Evolutionary conservation across 37 sponge, comb jelly and placozoan genomes (phyloP), one percentile per base, ranked within the genome.

Genomic region (Theonella swinhoei): DNA sequence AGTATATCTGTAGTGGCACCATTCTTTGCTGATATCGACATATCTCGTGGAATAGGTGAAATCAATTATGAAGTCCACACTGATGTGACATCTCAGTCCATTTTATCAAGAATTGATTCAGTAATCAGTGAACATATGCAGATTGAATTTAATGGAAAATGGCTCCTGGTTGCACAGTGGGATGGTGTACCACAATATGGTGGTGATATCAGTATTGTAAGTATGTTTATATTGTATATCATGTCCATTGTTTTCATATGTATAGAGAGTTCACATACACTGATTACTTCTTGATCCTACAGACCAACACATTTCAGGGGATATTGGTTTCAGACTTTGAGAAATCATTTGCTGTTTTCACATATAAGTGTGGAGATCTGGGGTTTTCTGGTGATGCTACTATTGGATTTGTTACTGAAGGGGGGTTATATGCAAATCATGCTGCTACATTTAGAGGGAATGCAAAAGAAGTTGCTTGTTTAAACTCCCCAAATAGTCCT

Each of bases 261-360:
- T n/a, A n/a, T n/a, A n/a, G n/a, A n/a, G n/a, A n/a, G n/a, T n/a
- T n/a, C n/a, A n/a, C n/a, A n/a, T n/a, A n/a, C n/a, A n/a, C n/a
- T n/a, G n/a, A n/a, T n/a, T n/a, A n/a, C n/a, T n/a, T n/a, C n/a
- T n/a, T n/a, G n/a, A n/a, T n/a, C n/a, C 31, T 72, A 9, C 41
- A 72, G 73, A 72, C 36, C 4, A 72, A 72, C 36, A 35, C 73
- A 17, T 72, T 72, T 72, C 73, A 72, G 31, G 73, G 31, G 37
- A 38, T 72, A 32, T 8, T 72, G 4, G 41, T 37, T 5, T 22
- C 32, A 33, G 41, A 32, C 31, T 31, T 23, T 33, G 37, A 23
- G 17, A n/a, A 9, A 38, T 72, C 73, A 4, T 72, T 33, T 72
- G 73, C 73, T 32, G 39, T 72, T 5, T 72, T 33, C 73, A 72